Conservation (phyloP, 2,888 invertebrate genomes). For the Acleris emargana region DNA sequence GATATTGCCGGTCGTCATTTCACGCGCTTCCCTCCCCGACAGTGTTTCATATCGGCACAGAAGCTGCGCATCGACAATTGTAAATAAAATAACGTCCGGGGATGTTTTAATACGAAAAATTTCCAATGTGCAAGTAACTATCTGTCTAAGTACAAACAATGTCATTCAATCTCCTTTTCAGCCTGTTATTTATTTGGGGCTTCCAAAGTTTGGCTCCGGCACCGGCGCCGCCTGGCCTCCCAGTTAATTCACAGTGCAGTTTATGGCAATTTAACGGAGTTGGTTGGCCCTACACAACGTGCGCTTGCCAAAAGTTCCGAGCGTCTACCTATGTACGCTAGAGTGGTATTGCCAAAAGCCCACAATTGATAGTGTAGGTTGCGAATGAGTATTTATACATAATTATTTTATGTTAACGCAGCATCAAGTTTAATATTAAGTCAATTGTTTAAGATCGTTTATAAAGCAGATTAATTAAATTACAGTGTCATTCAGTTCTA, state of each 20-base stretch:
- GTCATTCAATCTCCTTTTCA: slow-evolving; percentile 26
- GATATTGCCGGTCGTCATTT: slow-evolving; percentile 72
- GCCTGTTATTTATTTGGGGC: slow-evolving; percentile 47
- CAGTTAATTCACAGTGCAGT: slow-evolving; percentile 67
- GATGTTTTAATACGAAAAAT: slow-evolving; percentile 7
- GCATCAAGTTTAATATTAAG: too few relatives aligned
- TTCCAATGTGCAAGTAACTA: neutral
- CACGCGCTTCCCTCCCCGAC: slow-evolving; percentile 53
- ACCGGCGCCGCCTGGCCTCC: slow-evolving; percentile 53
- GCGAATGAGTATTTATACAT: neutral
- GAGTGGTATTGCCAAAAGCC: slow-evolving; percentile 19
- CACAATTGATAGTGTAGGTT: slow-evolving; percentile 17
- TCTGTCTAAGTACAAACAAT: slow-evolving; percentile 8
- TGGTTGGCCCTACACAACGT: slow-evolving; percentile 50
- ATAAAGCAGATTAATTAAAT: too few relatives aligned
- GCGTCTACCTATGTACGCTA: slow-evolving; percentile 18
- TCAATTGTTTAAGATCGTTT: too few relatives aligned
- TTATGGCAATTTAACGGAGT: slow-evolving; percentile 66
- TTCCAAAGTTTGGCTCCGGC: slow-evolving; percentile 55
- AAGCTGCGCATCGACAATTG: slow-evolving; percentile 42
- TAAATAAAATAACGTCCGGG: slow-evolving; percentile 23
- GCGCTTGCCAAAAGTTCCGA: slow-evolving; percentile 63
- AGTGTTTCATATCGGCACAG: slow-evolving; percentile 54
- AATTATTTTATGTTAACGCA: neutral
- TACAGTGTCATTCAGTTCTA: too few relatives aligned